These are phyloP conservation scores for Eupithecia pulchellata DNA, from an alignment of 2,888 invertebrate genomes.

Conservation along the genomic window DNA sequence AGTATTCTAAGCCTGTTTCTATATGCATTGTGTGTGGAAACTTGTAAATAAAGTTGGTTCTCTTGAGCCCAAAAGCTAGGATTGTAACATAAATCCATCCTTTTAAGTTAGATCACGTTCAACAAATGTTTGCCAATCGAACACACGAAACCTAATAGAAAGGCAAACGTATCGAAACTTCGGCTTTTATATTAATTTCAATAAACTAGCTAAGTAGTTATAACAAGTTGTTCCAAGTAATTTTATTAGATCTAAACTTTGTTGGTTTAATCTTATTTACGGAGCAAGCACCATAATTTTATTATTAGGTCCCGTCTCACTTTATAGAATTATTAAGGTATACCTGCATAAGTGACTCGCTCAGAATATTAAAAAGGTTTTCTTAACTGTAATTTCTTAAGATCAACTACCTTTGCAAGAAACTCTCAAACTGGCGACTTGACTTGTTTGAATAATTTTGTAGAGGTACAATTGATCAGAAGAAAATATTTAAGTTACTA, in stretches of 20 bases:
- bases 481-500: neutral
- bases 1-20: slow-evolving; percentile 20
- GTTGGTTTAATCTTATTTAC: slow-evolving; percentile 14
- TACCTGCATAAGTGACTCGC: neutral
- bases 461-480: neutral
- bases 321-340: slow-evolving; percentile 12
- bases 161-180: slow-evolving; percentile 71
- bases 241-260: slow-evolving; percentile 10
- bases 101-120: slow-evolving; percentile 79
- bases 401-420: neutral
- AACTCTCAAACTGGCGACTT: neutral
- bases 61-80: slow-evolving; percentile 63
- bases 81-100: slow-evolving; percentile 71
- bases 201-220: slow-evolving; percentile 25
- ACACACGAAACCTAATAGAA: slow-evolving; percentile 72
- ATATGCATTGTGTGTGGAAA: slow-evolving; percentile 47
- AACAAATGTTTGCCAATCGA: slow-evolving; percentile 74
- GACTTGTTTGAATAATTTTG: neutral
- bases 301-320: slow-evolving; percentile 5
- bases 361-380: slow-evolving; percentile 9
- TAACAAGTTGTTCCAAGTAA: slow-evolving; percentile 12
- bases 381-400: neutral
- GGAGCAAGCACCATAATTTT: slow-evolving; percentile 11
- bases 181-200: slow-evolving; percentile 61
- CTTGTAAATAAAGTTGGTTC: slow-evolving; percentile 68